Conservation (phyloP, 2,113 vertebrate genomes). For the Pampusana beccarii region DNA sequence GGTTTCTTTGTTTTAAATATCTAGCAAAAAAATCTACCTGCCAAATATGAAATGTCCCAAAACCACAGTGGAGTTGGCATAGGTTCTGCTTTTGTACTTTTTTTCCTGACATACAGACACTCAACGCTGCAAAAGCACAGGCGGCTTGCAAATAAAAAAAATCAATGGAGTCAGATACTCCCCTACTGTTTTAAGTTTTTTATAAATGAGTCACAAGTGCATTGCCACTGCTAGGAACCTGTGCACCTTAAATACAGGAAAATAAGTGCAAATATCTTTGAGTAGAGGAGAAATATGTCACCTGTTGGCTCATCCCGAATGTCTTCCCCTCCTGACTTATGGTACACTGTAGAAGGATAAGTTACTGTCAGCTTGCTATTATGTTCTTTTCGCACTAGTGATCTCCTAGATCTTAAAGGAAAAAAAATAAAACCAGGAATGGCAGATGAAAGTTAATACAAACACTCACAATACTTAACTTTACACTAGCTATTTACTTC, state of each 20-base stretch:
- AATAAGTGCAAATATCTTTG: not conserved
- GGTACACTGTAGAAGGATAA: conserved; percentile 60
- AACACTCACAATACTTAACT: not conserved
- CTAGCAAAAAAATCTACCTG: not conserved
- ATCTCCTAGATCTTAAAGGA: conserved; percentile 75
- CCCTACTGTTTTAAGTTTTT: not conserved
- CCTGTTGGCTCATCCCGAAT: conserved; percentile 10
- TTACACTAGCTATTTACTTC: not conserved
- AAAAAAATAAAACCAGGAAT: not conserved
- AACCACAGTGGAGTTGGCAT: not conserved
- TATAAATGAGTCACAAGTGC: not conserved
- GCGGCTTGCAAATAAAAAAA: not conserved
- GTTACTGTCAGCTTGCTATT: conserved; percentile 92
- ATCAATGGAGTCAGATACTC: not conserved
- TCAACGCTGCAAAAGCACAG: not conserved
- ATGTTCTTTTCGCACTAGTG: conserved; percentile 86
- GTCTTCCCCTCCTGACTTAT: conserved; percentile 1
- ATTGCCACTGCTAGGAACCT: not conserved
- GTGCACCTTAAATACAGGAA: not conserved
- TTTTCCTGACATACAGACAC: not conserved
- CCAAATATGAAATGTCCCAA: not conserved
- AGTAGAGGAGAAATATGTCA: not conserved
- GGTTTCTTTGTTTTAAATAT: not conserved
- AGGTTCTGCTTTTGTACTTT: not conserved
- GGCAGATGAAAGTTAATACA: not conserved